Conservation (phyloP, 1,140 invertebrate species). For the Formica selysi region DNA sequence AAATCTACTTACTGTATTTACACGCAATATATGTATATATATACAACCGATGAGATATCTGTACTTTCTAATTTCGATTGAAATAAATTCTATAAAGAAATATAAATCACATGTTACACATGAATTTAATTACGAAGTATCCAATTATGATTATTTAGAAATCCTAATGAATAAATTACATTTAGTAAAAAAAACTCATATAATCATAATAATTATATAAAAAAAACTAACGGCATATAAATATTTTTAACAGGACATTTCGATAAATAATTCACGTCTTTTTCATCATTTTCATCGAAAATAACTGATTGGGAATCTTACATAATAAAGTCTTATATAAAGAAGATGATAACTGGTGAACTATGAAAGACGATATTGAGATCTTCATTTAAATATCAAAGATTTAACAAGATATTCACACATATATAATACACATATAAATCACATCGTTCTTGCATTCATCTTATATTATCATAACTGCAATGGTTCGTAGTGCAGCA, state of each 20-base stretch:
- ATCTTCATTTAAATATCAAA: not conserved
- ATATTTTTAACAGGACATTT: not conserved
- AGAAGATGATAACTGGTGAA: too few species aligned
- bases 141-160: not conserved
- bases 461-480: not conserved
- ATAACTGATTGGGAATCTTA: not conserved
- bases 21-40: conserved; percentile 3
- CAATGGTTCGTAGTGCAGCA: conserved; percentile 79
- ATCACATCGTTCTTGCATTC: not conserved
- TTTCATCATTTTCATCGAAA: not conserved
- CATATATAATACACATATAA: conserved; percentile 4
- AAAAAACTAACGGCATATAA: not conserved
- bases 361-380: not conserved
- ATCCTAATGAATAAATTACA: not conserved
- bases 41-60: not conserved
- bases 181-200: not conserved
- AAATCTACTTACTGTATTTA: conserved; percentile 3
- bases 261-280: not conserved
- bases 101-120: not conserved
- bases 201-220: not conserved
- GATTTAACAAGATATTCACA: not conserved
- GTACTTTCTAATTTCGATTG: conserved; percentile 2
- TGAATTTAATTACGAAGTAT: too few species aligned
- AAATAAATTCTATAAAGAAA: conserved; percentile 22
- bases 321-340: not conserved